Base-by-base conservation (phyloP, 1,140 invertebrate genomes). In the Halictus rubicundus region DNA sequence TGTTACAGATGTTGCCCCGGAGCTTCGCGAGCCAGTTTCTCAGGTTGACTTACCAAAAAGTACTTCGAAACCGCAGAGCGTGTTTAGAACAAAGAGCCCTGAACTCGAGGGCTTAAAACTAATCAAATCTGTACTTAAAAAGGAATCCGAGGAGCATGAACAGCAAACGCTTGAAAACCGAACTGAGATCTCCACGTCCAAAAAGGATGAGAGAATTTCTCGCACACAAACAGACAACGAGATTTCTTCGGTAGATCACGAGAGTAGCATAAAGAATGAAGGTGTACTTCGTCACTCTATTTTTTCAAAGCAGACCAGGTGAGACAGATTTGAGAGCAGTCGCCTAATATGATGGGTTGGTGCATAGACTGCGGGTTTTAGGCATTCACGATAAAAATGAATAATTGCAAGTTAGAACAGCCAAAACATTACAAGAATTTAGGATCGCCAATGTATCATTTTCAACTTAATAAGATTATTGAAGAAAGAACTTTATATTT, bases 1-100 rank as follows among this genome's bases (percentile, higher is more conserved):
- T 49, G 61, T 63, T 54, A 16, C 63, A 71, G 63, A 23, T 57
- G 10, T 5, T 52, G 23, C 39, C 12, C 39, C 42, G 46, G 64
- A 66, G 14, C 64, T 46, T 54, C 14, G 6, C n/a, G 21, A 23
- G 37, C 27, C 37, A n/a, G 0, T 7, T 25, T 61, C 25, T 42
- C 52, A 81, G 59, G 27, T 27, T 16, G 82, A 87, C 57, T 27
- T 68, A 65, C 82, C 84, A 54, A 89, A 85, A 87, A 88, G 88
- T 79, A 90, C 89, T 81, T 54, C 89, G 73, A 89, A 90, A 68
- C 78, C 85, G 12, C 60, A 75, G 66, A 81, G 37, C 72, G 16
- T 39, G 10, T 23, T 52, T 12, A 66, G 79, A 69, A n/a, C 75
- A 25, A 84, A 82, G 76, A 86, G 39, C 25, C 72, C 79, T 21